Conservation (phyloP, 2,888 invertebrate species). For the Eupithecia vulgata region DNA sequence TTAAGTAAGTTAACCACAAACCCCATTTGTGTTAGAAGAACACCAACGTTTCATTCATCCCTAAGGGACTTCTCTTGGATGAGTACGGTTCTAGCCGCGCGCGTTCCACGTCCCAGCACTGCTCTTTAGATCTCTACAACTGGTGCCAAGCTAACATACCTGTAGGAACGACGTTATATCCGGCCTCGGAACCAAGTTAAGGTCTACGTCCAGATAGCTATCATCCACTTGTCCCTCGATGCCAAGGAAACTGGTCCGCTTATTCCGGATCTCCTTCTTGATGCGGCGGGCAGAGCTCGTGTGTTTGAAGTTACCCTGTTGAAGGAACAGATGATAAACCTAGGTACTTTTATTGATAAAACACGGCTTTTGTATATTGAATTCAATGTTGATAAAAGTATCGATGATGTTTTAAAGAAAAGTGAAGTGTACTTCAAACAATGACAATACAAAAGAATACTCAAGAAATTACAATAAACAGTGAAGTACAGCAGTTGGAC, state of each 20-base stretch:
- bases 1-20: no score
- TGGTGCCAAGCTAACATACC: slow-evolving; percentile 16
- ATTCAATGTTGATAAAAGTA: background rate
- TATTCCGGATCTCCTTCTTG: slow-evolving; percentile 92
- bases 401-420: background rate
- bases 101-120: no score
- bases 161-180: slow-evolving; percentile 90
- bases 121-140: no score
- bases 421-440: background rate
- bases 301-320: slow-evolving; percentile 86
- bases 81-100: no score
- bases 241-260: slow-evolving; percentile 93
- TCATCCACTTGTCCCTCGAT: slow-evolving; percentile 90
- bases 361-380: background rate
- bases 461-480: background rate
- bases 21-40: no score
- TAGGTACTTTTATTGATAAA: background rate
- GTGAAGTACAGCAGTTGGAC: no score
- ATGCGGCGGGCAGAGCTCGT: slow-evolving; percentile 93
- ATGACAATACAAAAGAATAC: background rate
- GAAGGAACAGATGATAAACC: slow-evolving; percentile 11
- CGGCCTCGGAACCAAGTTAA: slow-evolving; percentile 88
- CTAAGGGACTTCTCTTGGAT: no score
- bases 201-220: slow-evolving; percentile 87
- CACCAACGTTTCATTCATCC: no score